phyloP scores from a whole-genome alignment of 2,888 invertebrate species.

The Hesperia comma region DNA sequence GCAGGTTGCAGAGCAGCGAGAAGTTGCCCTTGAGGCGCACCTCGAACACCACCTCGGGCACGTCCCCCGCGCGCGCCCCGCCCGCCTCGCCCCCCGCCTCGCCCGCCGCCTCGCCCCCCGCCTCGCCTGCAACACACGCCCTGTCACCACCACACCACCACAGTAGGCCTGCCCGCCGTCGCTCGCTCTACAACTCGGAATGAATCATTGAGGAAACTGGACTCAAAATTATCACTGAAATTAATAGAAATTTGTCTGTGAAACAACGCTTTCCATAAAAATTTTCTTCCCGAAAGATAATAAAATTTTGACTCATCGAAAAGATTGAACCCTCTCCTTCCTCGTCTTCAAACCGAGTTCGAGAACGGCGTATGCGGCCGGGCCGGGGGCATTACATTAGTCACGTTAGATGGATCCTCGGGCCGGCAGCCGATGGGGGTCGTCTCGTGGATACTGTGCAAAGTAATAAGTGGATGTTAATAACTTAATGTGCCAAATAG shows the following conservation, averaged over 20 bases:
- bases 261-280: no score
- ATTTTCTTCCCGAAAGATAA: no score
- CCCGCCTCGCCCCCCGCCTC: constrained; percentile 12
- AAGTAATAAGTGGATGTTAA: neutral
- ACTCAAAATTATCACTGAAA: no score
- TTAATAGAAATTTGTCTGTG: no score
- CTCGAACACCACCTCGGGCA: constrained; percentile 50
- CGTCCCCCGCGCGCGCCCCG: constrained; percentile 33
- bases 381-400: no score
- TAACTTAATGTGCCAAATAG: neutral
- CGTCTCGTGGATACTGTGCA: neutral
- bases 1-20: constrained; percentile 57
- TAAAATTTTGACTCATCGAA: no score
- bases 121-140: constrained; percentile 31
- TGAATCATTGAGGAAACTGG: no score
- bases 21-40: constrained; percentile 51
- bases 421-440: neutral
- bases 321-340: no score
- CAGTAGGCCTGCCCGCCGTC: neutral
- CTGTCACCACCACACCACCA: neutral
- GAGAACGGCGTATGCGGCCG: no score
- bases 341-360: no score
- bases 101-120: constrained; percentile 33
- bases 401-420: no score
- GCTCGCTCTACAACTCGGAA: neutral